phyloP scores from a whole-genome alignment of 2,113 vertebrate genomes.

The Pogona vitticeps region DNA sequence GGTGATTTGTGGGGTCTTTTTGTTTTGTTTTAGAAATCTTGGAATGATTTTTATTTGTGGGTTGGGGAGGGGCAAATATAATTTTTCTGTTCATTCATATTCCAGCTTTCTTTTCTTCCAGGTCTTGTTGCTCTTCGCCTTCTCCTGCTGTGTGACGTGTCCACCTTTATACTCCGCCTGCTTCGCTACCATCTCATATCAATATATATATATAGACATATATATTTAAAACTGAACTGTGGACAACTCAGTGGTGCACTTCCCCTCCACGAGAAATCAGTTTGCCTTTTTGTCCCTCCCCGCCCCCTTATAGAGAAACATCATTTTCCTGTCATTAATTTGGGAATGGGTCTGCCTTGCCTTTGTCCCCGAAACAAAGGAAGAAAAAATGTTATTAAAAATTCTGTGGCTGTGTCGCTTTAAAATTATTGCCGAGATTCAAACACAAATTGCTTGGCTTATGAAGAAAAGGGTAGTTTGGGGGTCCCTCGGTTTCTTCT shows the following conservation, averaged over 20 bases:
- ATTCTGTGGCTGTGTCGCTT: background rate
- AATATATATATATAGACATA: slow-evolving; percentile 23
- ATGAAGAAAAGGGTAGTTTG: slow-evolving; percentile 20
- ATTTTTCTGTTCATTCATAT: slow-evolving; percentile 80
- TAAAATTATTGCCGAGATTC: background rate
- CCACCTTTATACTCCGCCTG: slow-evolving; percentile 83
- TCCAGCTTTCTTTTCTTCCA: slow-evolving; percentile 91
- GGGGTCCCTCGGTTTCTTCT: background rate
- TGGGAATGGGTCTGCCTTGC: slow-evolving; percentile 40
- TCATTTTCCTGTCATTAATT: slow-evolving; percentile 71
- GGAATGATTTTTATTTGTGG: slow-evolving; percentile 72
- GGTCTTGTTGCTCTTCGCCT: slow-evolving; percentile 90
- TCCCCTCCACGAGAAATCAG: slow-evolving; percentile 82
- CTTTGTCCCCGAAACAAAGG: slow-evolving; percentile 49
- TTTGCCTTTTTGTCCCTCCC: slow-evolving; percentile 70
- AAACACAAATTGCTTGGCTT: slow-evolving; percentile 17
- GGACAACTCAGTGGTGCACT: slow-evolving; percentile 81
- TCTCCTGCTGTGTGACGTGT: slow-evolving; percentile 87
- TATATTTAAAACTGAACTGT: slow-evolving; percentile 72
- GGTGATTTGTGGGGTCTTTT: slow-evolving; percentile 6
- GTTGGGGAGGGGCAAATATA: slow-evolving; percentile 56
- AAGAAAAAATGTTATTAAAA: slow-evolving; percentile 22
- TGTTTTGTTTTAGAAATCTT: slow-evolving; percentile 51
- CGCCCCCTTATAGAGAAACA: slow-evolving; percentile 43
- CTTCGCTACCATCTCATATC: slow-evolving; percentile 97